Evolutionary conservation across 2,888 invertebrate species (phyloP).

Genomic region (Nasonia oneida): DNA sequence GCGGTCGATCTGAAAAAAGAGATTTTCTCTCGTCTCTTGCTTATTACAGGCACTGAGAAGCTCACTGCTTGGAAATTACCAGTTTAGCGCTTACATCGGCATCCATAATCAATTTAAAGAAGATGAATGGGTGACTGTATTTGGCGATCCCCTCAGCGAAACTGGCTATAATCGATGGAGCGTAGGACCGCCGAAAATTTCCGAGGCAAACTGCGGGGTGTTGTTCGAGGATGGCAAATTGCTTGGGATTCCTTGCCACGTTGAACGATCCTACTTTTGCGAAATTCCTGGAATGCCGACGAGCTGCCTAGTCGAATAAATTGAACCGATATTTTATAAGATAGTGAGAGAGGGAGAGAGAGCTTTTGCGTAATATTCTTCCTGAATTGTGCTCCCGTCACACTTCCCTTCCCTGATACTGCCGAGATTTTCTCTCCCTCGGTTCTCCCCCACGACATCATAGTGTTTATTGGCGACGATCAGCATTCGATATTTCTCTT

Average conservation of each 20-base stretch:
- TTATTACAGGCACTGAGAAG: conserved; percentile 57
- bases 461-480: too few species aligned
- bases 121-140: conserved; percentile 62
- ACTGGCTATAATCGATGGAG: conserved; percentile 62
- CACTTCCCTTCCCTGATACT: not conserved
- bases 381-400: conserved; percentile 25
- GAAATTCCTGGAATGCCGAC: conserved; percentile 56
- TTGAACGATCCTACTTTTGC: conserved; percentile 60
- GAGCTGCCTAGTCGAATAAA: conserved; percentile 54
- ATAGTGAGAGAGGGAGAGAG: not conserved
- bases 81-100: conserved; percentile 62
- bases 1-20: conserved; percentile 16
- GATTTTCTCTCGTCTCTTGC: conserved; percentile 22
- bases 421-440: too few species aligned
- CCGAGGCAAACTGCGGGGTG: conserved; percentile 59
- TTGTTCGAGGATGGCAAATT: conserved; percentile 62
- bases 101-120: conserved; percentile 63
- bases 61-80: conserved; percentile 62
- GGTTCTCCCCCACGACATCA: too few species aligned
- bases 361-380: conserved; percentile 23
- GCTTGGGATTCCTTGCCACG: conserved; percentile 61
- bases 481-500: too few species aligned
- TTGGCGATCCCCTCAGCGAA: conserved; percentile 59
- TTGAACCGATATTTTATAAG: conserved; percentile 54
- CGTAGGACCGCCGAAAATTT: conserved; percentile 62